Evolutionary conservation across 2,888 invertebrate species (phyloP).

Genomic region (Scelioninae gen. 2): DNA sequence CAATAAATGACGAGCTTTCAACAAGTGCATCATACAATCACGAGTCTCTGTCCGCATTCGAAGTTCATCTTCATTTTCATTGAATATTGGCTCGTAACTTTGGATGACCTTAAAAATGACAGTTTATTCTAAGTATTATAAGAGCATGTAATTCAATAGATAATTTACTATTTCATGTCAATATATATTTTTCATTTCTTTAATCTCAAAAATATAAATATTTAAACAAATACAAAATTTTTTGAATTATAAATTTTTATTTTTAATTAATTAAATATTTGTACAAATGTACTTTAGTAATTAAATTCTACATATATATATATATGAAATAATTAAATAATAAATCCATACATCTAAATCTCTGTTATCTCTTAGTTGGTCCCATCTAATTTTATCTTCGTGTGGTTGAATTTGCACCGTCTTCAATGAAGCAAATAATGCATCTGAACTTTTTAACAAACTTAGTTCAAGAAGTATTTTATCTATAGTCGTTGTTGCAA

Average conservation of each 20-base stretch:
- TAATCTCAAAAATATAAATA: too few species aligned
- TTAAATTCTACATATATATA: too few species aligned
- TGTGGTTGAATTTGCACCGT: constrained; percentile 71
- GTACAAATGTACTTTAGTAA: too few species aligned
- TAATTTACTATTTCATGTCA: too few species aligned
- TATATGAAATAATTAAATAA: not conserved
- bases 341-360: constrained; percentile 70
- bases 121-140: too few species aligned
- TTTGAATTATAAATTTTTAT: too few species aligned
- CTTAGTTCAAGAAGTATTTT: constrained; percentile 82
- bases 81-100: constrained; percentile 67
- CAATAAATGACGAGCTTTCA: constrained; percentile 69
- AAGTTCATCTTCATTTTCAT: constrained; percentile 63
- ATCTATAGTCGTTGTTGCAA: constrained; percentile 81
- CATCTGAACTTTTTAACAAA: constrained; percentile 67
- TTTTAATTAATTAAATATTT: too few species aligned
- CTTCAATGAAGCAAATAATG: constrained; percentile 66
- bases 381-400: constrained; percentile 70
- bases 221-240: too few species aligned
- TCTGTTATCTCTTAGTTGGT: constrained; percentile 71
- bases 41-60: constrained; percentile 70
- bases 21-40: constrained; percentile 69
- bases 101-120: constrained; percentile 1
- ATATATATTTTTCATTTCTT: too few species aligned
- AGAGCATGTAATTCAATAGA: too few species aligned